These are phyloP conservation scores for Callosobruchus maculatus DNA, from an alignment of 2,888 invertebrate species.

Conservation along the genomic window DNA sequence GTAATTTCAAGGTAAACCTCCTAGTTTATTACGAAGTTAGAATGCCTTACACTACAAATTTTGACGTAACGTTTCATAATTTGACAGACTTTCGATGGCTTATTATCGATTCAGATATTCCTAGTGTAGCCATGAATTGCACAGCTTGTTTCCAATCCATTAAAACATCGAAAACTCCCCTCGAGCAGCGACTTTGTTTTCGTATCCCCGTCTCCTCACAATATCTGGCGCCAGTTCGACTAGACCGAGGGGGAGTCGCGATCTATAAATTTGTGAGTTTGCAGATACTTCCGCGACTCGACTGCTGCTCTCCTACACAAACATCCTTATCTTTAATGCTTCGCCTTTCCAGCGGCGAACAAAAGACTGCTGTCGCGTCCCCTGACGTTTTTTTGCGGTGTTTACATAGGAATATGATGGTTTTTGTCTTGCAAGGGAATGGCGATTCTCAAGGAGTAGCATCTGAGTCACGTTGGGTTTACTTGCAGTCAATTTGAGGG, in stretches of 20 bases:
- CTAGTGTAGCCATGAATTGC: neutral
- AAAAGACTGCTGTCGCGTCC: neutral
- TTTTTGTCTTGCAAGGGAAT: neutral
- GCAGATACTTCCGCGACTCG: neutral
- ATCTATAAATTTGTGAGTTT: neutral
- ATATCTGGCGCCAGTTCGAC: neutral
- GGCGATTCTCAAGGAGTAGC: neutral
- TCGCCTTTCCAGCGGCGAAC: neutral
- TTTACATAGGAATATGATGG: neutral
- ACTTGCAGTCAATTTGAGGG: neutral
- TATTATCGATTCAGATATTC: neutral
- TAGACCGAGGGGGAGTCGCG: neutral
- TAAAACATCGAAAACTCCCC: neutral
- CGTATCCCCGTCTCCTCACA: neutral
- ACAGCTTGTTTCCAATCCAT: neutral
- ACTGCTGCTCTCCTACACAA: neutral
- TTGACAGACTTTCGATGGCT: too few species aligned
- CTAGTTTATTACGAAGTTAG: too few species aligned
- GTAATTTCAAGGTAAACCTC: too few species aligned
- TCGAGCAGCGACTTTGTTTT: neutral
- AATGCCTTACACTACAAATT: too few species aligned
- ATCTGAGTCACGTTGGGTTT: neutral
- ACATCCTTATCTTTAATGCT: neutral
- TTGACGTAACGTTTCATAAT: too few species aligned
- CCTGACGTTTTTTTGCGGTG: neutral